Evolutionary conservation across 1,140 invertebrate genomes (phyloP).

Genomic region (Littorina saxatilis): DNA sequence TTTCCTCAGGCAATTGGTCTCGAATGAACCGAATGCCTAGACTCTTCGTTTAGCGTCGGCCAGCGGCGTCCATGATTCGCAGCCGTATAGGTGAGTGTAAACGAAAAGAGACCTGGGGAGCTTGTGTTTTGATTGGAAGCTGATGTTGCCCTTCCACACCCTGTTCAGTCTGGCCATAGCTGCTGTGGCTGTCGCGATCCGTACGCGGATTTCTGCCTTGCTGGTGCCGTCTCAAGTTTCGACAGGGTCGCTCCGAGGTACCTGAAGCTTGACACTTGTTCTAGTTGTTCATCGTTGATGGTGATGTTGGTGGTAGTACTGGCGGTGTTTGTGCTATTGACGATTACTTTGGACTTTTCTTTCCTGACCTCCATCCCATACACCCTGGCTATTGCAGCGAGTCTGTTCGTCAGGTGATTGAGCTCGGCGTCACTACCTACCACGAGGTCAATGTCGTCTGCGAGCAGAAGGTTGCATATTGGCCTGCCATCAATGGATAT

Average conservation of each 20-base stretch:
- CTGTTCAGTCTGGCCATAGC: background rate
- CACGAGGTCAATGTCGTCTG: background rate
- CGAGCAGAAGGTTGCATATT: background rate
- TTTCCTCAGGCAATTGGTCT: constrained; percentile 1
- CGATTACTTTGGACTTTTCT: background rate
- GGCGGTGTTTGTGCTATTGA: background rate
- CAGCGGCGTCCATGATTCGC: background rate
- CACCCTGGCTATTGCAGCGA: background rate
- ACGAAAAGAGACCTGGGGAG: background rate
- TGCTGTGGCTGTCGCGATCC: background rate
- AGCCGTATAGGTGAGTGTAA: background rate
- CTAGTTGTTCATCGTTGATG: background rate
- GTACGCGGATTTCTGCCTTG: background rate
- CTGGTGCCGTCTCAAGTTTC: background rate
- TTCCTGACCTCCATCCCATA: background rate
- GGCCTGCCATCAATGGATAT: background rate
- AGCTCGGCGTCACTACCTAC: background rate
- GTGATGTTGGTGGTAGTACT: too few species aligned
- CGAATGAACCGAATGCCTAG: background rate
- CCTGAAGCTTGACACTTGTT: background rate
- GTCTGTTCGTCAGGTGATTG: background rate
- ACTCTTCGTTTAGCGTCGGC: background rate
- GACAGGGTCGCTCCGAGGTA: background rate
- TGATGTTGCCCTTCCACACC: background rate
- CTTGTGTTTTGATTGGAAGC: background rate